Percentiles rank a stretch among this genome's conserved stretches.
Conservation (phyloP, 2,113 vertebrate genomes). For the Nothoprocta perdicaria region DNA sequence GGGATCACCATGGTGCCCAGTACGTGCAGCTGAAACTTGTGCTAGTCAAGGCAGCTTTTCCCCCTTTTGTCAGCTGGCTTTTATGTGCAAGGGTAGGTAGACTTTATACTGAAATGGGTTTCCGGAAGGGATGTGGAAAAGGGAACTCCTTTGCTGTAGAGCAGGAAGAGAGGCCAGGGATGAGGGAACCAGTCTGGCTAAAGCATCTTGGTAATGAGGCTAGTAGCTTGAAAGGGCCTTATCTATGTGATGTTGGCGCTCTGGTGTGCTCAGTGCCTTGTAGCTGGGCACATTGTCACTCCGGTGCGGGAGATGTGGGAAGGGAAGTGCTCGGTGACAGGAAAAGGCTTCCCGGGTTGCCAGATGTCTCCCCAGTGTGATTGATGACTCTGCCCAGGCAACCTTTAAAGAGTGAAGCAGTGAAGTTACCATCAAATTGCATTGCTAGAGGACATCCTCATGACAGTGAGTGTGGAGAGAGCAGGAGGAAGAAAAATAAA, state of each 20-base stretch:
- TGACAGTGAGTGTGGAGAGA: neutral
- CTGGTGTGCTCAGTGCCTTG: neutral
- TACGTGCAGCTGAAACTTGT: neutral
- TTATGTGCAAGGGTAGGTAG: accelerated
- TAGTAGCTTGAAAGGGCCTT: neutral
- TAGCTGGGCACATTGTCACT: neutral
- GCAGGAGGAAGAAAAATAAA: neutral
- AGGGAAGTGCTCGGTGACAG: conserved; percentile 16
- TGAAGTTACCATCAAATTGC: neutral
- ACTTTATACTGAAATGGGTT: neutral
- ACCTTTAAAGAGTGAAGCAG: neutral
- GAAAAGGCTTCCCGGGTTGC: neutral
- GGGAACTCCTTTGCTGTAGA: neutral
- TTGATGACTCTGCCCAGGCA: neutral
- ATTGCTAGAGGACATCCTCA: neutral
- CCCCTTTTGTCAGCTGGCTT: neutral
- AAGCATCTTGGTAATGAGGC: neutral
- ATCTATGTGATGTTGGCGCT: accelerated
- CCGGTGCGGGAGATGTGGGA: neutral
- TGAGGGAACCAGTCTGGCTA: neutral
- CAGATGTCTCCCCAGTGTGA: neutral
- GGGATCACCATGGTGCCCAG: neutral
- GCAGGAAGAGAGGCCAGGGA: accelerated
- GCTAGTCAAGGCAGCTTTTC: neutral
- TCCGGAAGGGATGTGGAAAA: neutral